Evolutionary conservation across 2,797 vertebrate species (phyloP).

Genomic region (Gallinago nigripennis): DNA sequence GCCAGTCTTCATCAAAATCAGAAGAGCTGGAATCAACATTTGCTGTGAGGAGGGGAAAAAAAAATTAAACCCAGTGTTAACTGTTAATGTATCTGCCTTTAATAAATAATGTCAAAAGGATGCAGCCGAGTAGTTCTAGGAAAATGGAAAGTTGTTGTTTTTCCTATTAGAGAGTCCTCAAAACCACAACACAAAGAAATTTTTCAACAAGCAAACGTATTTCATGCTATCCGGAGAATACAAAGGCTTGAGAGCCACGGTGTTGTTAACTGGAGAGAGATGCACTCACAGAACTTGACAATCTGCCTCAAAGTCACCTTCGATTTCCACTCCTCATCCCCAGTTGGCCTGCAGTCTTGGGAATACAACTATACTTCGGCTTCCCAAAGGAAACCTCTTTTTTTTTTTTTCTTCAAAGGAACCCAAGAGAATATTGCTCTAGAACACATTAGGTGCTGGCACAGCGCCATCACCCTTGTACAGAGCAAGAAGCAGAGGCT

Average conservation of each 20-base stretch:
- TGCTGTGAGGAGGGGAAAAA: background rate
- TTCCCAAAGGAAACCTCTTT: background rate
- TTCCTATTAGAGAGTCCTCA: background rate
- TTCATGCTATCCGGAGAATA: background rate
- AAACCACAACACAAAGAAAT: background rate
- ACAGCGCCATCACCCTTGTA: background rate
- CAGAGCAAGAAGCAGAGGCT: background rate
- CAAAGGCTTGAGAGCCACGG: background rate
- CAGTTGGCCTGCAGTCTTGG: no score
- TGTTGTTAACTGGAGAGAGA: background rate
- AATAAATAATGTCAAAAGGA: conserved; percentile 26
- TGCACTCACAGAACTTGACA: background rate
- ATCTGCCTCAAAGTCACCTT: background rate
- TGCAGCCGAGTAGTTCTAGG: background rate
- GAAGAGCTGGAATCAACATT: conserved; percentile 33
- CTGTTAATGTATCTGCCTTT: conserved; percentile 18
- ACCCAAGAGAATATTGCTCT: background rate
- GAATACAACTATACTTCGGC: background rate
- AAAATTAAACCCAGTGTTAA: conserved; percentile 37
- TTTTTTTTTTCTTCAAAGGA: background rate
- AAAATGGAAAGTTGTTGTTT: background rate
- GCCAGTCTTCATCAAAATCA: conserved; percentile 63
- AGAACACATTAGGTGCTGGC: background rate
- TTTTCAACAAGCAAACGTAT: background rate
- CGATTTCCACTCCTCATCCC: no score